These are phyloP conservation scores for Nemotelus nigrinus DNA, from an alignment of 2,888 invertebrate species.

Conservation along the genomic window DNA sequence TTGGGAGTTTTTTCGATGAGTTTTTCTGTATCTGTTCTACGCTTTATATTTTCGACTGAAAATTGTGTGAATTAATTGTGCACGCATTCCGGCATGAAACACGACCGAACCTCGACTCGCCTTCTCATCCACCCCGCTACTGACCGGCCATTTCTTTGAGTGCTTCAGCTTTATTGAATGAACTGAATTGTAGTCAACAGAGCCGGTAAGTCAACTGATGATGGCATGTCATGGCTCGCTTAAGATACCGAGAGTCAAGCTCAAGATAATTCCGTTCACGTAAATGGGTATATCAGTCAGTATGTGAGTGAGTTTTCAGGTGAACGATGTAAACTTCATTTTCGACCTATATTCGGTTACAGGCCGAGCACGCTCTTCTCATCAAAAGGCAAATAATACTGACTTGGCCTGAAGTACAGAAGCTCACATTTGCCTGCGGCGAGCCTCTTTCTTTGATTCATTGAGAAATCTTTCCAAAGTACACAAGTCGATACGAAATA, in stretches of 20 bases:
- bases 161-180: no score
- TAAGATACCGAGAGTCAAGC: not conserved
- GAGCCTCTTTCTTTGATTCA: not conserved
- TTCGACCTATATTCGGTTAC: constrained; percentile 39
- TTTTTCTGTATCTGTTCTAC: not conserved
- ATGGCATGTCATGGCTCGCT: not conserved
- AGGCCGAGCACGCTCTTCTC: not conserved
- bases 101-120: not conserved
- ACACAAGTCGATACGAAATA: not conserved
- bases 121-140: not conserved
- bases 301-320: constrained; percentile 40
- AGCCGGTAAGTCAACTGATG: no score
- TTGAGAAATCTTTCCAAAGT: not conserved
- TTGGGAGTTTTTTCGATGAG: not conserved
- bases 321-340: constrained; percentile 38
- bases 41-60: not conserved
- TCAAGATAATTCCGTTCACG: constrained; percentile 34
- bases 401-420: not conserved
- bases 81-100: constrained; percentile 19
- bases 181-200: no score
- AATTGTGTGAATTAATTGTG: constrained; percentile 23
- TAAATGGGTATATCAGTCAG: constrained; percentile 46
- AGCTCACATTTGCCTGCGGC: not conserved
- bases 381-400: not conserved
- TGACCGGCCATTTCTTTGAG: not conserved